Percentiles rank a stretch among this genome's conserved stretches.
phyloP scores from a whole-genome alignment of 2,797 vertebrate species.

The Danio aesculapii region DNA sequence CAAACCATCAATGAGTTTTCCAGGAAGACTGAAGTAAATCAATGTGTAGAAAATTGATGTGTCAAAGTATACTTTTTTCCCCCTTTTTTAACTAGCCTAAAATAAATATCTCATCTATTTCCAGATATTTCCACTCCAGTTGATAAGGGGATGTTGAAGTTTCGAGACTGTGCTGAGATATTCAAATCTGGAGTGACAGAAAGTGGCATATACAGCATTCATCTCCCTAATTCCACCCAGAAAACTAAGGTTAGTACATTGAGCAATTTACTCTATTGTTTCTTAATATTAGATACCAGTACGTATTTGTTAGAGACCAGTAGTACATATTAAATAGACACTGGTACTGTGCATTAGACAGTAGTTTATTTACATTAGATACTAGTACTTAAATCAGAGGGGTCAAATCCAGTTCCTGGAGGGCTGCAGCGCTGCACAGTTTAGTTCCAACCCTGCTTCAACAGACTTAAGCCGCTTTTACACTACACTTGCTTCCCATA shows the following conservation, averaged over 20 bases:
- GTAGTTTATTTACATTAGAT: too few species aligned
- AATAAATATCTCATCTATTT: conserved; percentile 8
- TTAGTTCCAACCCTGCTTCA: too few species aligned
- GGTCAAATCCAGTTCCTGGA: too few species aligned
- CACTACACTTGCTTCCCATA: too few species aligned
- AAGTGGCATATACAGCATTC: conserved; percentile 81
- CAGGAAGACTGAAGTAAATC: conserved; percentile 5
- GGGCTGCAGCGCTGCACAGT: too few species aligned
- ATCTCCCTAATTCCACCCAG: conserved; percentile 77
- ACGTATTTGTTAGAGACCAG: too few species aligned
- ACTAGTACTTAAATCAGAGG: too few species aligned
- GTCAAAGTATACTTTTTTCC: background rate
- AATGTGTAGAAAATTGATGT: background rate
- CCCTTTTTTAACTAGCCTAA: conserved; percentile 13
- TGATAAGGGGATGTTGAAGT: conserved; percentile 71
- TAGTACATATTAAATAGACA: too few species aligned
- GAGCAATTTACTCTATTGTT: background rate
- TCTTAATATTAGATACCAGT: too few species aligned
- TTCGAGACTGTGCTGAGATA: conserved; percentile 83
- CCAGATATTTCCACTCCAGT: conserved; percentile 74
- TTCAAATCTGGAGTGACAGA: conserved; percentile 78
- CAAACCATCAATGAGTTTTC: background rate
- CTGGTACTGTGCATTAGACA: too few species aligned
- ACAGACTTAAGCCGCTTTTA: too few species aligned
- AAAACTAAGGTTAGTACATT: conserved; percentile 75